phyloP scores from a whole-genome alignment of 2,888 invertebrate species.

The Callosobruchus maculatus region DNA sequence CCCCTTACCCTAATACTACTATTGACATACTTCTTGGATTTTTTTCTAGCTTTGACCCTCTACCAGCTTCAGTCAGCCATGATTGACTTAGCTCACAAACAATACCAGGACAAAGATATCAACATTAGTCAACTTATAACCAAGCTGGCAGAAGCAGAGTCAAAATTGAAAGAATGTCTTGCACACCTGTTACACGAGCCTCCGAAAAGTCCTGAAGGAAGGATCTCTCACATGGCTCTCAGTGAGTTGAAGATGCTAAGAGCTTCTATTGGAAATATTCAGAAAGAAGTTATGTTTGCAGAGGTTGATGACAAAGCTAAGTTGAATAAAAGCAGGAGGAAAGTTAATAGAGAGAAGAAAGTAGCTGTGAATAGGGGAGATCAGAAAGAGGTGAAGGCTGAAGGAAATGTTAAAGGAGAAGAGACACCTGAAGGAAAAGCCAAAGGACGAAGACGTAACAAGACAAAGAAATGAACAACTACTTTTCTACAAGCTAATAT shows the following conservation, averaged over 20 bases:
- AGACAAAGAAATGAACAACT: slow-evolving; percentile 14
- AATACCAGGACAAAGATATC: slow-evolving; percentile 60
- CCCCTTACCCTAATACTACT: too few species aligned
- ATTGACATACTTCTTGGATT: too few species aligned
- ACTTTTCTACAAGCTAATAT: too few species aligned
- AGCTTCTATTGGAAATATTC: slow-evolving; percentile 22
- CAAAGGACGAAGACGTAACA: slow-evolving; percentile 4
- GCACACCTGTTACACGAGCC: slow-evolving; percentile 70
- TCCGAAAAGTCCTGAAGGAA: slow-evolving; percentile 67
- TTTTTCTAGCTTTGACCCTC: slow-evolving; percentile 61
- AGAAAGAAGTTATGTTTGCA: slow-evolving; percentile 12
- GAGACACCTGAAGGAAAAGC: background rate
- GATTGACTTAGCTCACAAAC: slow-evolving; percentile 61
- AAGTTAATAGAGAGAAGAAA: background rate
- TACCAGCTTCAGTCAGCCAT: slow-evolving; percentile 72
- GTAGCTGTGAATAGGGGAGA: background rate
- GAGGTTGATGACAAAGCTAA: slow-evolving; percentile 2
- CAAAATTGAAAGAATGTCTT: slow-evolving; percentile 58
- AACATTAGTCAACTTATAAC: slow-evolving; percentile 54
- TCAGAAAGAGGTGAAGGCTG: background rate
- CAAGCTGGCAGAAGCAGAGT: slow-evolving; percentile 57
- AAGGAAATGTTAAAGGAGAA: background rate
- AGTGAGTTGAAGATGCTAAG: slow-evolving; percentile 56
- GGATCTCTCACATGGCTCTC: slow-evolving; percentile 64
- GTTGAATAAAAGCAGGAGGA: background rate